These are phyloP conservation scores for Candoia aspera DNA, from an alignment of 2,113 vertebrate species.

Conservation along the genomic window DNA sequence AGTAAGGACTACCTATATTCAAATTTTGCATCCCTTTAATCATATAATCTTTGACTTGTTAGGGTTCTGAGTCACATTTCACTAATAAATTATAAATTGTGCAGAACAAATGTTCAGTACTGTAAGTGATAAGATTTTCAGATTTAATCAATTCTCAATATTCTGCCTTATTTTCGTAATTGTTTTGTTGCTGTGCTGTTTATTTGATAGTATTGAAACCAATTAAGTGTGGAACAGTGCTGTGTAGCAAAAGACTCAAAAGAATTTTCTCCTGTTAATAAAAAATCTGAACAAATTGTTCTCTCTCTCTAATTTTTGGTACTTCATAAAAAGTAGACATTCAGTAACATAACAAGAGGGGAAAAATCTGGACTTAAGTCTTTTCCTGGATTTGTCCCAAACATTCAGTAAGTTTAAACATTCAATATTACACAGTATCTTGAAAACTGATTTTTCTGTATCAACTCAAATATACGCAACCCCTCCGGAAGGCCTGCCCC, in stretches of 20 bases:
- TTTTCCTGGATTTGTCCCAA: not conserved
- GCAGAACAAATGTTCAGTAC: too few relatives aligned
- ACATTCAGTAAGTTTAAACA: not conserved
- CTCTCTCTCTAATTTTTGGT: not conserved
- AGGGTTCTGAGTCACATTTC: too few relatives aligned
- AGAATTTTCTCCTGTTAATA: not conserved
- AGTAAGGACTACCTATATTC: too few relatives aligned
- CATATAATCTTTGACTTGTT: too few relatives aligned
- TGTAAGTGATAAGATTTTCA: too few relatives aligned
- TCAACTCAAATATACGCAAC: not conserved
- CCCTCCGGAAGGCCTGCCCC: not conserved
- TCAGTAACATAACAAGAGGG: not conserved
- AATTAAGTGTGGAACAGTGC: not conserved
- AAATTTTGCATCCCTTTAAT: too few relatives aligned
- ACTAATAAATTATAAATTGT: too few relatives aligned
- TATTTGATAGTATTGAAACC: not conserved
- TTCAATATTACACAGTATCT: not conserved
- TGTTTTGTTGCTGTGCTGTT: not conserved
- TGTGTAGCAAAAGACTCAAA: not conserved
- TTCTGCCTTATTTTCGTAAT: not conserved
- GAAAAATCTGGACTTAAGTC: not conserved
- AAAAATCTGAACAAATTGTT: not conserved
- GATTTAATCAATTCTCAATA: not conserved
- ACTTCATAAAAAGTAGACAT: not conserved
- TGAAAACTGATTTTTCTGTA: not conserved